These are phyloP conservation scores for Stichodactyla mertensii DNA, from an alignment of 64 coral and sea anemone genomes.

Conservation along the genomic window DNA sequence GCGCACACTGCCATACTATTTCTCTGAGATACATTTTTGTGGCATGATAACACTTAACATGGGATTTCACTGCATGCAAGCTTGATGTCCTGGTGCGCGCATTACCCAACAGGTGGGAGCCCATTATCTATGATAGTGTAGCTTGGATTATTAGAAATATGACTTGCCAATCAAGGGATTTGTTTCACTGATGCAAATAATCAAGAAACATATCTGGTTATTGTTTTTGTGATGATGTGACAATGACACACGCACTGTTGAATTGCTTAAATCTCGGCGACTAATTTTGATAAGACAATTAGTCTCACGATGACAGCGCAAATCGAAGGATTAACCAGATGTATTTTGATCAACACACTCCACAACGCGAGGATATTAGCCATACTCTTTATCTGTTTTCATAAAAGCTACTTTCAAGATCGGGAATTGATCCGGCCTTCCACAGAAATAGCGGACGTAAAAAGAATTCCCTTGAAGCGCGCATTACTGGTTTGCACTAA, in stretches of 20 bases:
- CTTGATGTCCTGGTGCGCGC: background rate
- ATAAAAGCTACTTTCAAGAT: background rate
- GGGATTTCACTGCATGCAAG: too few relatives aligned
- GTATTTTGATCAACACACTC: background rate
- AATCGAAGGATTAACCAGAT: background rate
- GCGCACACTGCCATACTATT: too few relatives aligned
- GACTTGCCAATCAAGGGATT: background rate
- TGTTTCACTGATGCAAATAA: background rate
- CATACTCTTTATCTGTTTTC: constrained; percentile 1
- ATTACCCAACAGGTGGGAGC: background rate
- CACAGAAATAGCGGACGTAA: background rate
- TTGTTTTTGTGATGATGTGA: background rate
- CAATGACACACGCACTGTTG: constrained; percentile 20
- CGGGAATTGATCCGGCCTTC: background rate
- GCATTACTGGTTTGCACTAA: background rate
- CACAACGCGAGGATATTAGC: background rate
- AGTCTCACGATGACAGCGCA: constrained; percentile 6
- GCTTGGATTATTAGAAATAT: too few relatives aligned
- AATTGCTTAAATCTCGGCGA: constrained; percentile 23
- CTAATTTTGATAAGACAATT: constrained; percentile 19
- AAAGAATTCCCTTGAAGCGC: background rate
- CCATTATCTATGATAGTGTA: background rate
- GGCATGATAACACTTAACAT: too few relatives aligned
- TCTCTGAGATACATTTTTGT: too few relatives aligned
- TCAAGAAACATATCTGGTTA: background rate